Evolutionary conservation across 2,797 vertebrate species (phyloP).

Genomic region (Onychomys torridus): DNA sequence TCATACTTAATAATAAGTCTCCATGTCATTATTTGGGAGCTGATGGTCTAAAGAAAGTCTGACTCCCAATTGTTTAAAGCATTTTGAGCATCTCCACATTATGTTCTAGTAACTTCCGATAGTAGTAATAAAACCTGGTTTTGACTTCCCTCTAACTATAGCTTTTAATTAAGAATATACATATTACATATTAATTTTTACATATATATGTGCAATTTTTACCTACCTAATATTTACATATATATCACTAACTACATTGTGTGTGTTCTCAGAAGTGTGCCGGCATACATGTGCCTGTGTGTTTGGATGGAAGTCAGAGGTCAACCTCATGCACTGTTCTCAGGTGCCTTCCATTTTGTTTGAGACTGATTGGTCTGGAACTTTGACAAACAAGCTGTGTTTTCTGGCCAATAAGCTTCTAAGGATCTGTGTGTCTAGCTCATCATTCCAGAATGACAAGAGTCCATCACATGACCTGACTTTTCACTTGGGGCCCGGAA

Average conservation of each 20-base stretch:
- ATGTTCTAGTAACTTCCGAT: slow-evolving; percentile 20
- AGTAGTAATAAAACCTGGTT: slow-evolving; percentile 37
- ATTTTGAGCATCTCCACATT: neutral
- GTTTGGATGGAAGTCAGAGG: too few species aligned
- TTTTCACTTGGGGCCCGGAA: neutral
- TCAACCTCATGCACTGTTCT: neutral
- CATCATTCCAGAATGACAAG: too few species aligned
- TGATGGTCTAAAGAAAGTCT: too few species aligned
- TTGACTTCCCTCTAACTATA: neutral
- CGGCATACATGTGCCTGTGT: neutral
- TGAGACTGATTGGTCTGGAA: neutral
- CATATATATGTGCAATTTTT: too few species aligned
- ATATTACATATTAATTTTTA: neutral
- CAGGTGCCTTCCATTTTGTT: neutral
- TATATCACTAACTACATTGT: neutral
- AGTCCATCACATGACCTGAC: too few species aligned
- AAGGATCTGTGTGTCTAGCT: neutral
- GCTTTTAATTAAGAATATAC: slow-evolving; percentile 38
- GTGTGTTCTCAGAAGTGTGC: too few species aligned
- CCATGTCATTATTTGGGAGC: too few species aligned
- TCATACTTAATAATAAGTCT: too few species aligned
- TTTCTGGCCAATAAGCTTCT: neutral
- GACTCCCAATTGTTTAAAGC: neutral
- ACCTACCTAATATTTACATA: too few species aligned
- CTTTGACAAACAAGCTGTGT: neutral